Evolutionary conservation across 2,113 vertebrate genomes (phyloP).

Genomic region (Grus americana): DNA sequence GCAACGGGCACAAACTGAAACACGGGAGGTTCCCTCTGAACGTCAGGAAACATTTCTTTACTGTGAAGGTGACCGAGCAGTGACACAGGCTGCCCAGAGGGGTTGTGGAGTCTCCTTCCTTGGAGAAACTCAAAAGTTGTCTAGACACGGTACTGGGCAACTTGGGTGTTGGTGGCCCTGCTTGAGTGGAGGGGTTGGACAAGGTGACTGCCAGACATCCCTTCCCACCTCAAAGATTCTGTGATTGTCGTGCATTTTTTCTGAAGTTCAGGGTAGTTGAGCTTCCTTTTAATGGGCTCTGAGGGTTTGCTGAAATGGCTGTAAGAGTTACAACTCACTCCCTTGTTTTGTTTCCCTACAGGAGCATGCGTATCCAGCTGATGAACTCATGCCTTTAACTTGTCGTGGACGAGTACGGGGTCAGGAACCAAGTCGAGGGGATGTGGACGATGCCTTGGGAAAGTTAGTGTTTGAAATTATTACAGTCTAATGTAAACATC

Average conservation of each 20-base stretch:
- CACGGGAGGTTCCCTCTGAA: fast-evolving
- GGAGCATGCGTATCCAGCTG: constrained; percentile 98
- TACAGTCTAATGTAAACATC: neutral
- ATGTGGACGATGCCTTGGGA: constrained; percentile 95
- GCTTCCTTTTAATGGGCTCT: neutral
- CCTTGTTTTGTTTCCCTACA: constrained; percentile 57
- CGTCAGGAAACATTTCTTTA: neutral
- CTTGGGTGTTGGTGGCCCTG: neutral
- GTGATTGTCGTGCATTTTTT: neutral
- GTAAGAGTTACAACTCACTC: neutral
- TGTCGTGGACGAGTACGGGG: constrained; percentile 95
- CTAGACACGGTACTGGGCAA: fast-evolving
- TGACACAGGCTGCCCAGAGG: neutral
- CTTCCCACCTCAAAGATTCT: neutral
- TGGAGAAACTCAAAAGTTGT: neutral
- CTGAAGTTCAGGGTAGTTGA: neutral
- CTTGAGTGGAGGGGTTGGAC: neutral
- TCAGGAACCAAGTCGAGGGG: constrained; percentile 94
- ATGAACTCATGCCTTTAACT: constrained; percentile 98
- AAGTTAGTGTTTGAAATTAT: constrained; percentile 82
- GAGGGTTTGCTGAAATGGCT: neutral
- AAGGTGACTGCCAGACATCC: neutral
- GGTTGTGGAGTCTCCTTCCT: neutral
- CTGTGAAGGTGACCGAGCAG: neutral
- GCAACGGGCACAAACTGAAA: neutral